Conservation (phyloP, 2,797 vertebrate species). For the Lacerta viridis region DNA sequence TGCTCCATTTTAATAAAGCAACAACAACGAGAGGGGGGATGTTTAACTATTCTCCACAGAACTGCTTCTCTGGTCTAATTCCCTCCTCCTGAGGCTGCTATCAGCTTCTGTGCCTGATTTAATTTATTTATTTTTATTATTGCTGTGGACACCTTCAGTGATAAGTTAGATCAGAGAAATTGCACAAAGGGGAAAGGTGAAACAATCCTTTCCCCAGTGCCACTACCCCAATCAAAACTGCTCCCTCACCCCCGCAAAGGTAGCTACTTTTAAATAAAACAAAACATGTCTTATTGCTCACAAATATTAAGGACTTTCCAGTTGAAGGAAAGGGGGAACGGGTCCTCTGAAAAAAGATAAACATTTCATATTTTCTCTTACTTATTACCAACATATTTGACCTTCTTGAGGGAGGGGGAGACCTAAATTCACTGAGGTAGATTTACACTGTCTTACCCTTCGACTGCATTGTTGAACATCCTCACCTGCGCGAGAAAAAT, state of each 20-base stretch:
- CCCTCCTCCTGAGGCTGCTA: too few relatives aligned
- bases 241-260: background rate
- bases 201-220: background rate
- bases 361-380: constrained; percentile 29
- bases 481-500: background rate
- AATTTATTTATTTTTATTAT: too few relatives aligned
- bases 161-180: background rate
- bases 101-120: too few relatives aligned
- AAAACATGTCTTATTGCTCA: background rate
- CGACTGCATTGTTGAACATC: background rate
- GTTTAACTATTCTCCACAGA: background rate
- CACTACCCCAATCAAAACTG: background rate
- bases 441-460: background rate
- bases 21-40: background rate
- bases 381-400: constrained; percentile 5
- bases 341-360: constrained; percentile 43
- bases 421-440: background rate
- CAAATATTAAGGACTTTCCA: constrained; percentile 20
- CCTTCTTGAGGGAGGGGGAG: constrained; percentile 22
- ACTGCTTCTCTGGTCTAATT: too few relatives aligned
- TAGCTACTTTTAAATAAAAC: background rate
- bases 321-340: constrained; percentile 24
- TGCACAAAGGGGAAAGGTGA: background rate
- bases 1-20: background rate
- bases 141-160: background rate